A percentile compares a stretch with the other conserved stretches of the same genome.
Evolutionary conservation across 2,888 invertebrate genomes (phyloP).

Genomic region (Erannis defoliaria): DNA sequence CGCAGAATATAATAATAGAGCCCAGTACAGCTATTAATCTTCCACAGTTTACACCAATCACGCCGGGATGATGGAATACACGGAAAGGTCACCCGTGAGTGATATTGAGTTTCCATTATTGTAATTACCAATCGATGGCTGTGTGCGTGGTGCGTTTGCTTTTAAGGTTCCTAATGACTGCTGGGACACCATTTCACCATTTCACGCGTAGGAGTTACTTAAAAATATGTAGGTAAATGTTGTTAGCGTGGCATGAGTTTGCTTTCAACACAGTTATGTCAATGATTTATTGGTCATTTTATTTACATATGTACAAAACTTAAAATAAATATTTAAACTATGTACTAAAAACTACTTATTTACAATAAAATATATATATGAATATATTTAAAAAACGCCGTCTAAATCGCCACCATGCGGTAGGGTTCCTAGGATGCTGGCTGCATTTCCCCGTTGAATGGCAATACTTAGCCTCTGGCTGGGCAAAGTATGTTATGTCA

Average conservation of each 20-base stretch:
- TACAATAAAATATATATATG: too few relatives aligned
- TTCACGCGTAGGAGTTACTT: neutral
- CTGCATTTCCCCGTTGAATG: too few relatives aligned
- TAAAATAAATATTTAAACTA: too few relatives aligned
- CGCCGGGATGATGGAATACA: conserved; percentile 37
- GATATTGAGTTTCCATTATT: conserved; percentile 29
- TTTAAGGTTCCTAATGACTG: conserved; percentile 8
- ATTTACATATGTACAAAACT: neutral
- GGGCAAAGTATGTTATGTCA: too few relatives aligned
- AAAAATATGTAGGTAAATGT: neutral
- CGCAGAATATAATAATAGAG: neutral
- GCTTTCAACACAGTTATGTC: too few relatives aligned
- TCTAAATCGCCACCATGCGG: too few relatives aligned
- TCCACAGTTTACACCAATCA: conserved; percentile 46
- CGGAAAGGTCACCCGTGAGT: conserved; percentile 34
- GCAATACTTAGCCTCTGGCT: too few relatives aligned
- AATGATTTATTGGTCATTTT: too few relatives aligned
- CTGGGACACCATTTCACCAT: neutral
- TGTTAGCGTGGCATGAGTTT: neutral
- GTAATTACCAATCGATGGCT: conserved; percentile 21
- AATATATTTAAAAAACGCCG: too few relatives aligned
- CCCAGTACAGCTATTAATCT: conserved; percentile 49
- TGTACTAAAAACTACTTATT: too few relatives aligned
- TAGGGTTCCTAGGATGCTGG: too few relatives aligned
- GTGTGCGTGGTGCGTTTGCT: conserved; percentile 1